Evolutionary conservation across 2,797 vertebrate species (phyloP).

Genomic region (Hemitrygon akajei): DNA sequence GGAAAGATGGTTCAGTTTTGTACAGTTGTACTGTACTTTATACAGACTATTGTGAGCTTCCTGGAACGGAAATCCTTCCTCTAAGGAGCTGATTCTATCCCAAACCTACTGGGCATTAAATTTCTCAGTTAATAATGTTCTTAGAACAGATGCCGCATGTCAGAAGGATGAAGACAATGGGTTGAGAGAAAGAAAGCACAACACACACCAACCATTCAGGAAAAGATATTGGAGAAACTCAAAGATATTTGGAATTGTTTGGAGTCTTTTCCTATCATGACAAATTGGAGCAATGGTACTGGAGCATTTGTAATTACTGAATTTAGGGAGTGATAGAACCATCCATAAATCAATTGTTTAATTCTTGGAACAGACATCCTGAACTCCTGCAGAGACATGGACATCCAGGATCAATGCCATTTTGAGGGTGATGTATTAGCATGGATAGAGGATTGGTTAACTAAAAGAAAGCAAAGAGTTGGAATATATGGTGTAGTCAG

Average conservation of each 20-base stretch:
- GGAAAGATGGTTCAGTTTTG: neutral
- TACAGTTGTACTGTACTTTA: neutral
- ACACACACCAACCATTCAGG: neutral
- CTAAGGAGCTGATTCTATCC: neutral
- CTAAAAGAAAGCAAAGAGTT: too few species aligned
- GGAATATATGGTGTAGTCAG: too few species aligned
- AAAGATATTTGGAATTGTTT: neutral
- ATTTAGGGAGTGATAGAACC: neutral
- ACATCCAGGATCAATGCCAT: neutral
- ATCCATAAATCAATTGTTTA: neutral
- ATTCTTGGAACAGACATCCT: neutral
- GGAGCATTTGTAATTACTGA: neutral
- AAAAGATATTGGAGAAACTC: neutral
- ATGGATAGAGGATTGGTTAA: too few species aligned
- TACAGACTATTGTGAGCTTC: neutral
- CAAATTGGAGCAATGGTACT: neutral
- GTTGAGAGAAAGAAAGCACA: neutral
- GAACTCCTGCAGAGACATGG: neutral
- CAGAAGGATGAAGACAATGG: neutral
- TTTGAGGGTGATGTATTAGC: too few species aligned
- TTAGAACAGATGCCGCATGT: neutral
- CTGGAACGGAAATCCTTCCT: neutral
- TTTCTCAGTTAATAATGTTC: neutral
- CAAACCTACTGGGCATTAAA: neutral
- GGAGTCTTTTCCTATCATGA: neutral